Percentiles rank a stretch among this genome's conserved stretches.
These are phyloP conservation scores for Psittacula derbiana DNA, from an alignment of 2,797 vertebrate species.

Conservation along the genomic window DNA sequence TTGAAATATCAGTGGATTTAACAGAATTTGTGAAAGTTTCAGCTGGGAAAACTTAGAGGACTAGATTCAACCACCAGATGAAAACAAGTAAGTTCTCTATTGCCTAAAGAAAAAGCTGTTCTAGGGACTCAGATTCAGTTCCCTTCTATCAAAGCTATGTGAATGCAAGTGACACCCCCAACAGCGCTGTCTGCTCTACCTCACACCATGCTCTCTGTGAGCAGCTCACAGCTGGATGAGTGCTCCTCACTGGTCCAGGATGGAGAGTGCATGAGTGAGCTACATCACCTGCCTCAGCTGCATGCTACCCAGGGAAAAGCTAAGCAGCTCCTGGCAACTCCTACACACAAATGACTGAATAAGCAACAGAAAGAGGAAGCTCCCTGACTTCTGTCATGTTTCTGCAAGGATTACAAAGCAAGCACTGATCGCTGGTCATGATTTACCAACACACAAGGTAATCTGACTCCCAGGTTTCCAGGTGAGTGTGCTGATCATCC, in stretches of 20 bases:
- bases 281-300: neutral
- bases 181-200: neutral
- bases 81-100: neutral
- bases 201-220: neutral
- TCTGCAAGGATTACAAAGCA: neutral
- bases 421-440: neutral
- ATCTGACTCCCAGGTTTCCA: accelerated
- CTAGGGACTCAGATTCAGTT: neutral
- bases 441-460: neutral
- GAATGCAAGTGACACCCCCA: neutral
- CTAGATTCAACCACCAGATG: neutral
- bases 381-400: neutral
- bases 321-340: neutral
- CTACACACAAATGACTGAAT: accelerated
- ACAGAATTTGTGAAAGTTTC: neutral
- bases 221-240: neutral
- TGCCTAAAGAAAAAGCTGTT: neutral
- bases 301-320: neutral
- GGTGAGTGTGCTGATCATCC: neutral
- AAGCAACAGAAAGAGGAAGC: neutral
- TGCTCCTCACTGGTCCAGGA: neutral
- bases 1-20: neutral
- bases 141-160: neutral
- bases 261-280: neutral
- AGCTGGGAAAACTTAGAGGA: neutral